These are phyloP conservation scores for Zaprionus camerounensis DNA, from an alignment of 1,140 invertebrate species.

Conservation along the genomic window DNA sequence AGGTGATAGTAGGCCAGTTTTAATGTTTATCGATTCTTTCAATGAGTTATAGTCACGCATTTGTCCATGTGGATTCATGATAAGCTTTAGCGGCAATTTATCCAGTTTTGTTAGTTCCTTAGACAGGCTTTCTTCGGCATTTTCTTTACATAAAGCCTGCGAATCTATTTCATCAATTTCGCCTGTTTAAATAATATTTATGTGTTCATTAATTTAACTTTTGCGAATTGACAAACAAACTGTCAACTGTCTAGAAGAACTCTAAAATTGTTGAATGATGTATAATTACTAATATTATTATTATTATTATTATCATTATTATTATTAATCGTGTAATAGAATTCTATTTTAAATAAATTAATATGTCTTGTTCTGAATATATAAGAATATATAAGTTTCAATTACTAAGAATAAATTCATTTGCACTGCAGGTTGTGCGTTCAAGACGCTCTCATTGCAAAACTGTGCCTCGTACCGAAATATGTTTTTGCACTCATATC, in stretches of 20 bases:
- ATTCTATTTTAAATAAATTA: too few relatives aligned
- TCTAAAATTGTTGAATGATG: too few relatives aligned
- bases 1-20: slow-evolving; percentile 88
- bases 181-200: slow-evolving; percentile 44
- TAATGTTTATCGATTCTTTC: slow-evolving; percentile 87
- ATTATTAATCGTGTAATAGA: too few relatives aligned
- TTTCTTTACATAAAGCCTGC: slow-evolving; percentile 49
- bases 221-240: not conserved
- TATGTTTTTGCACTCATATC: too few relatives aligned
- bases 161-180: slow-evolving; percentile 49
- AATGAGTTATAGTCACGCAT: slow-evolving; percentile 88
- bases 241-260: not conserved
- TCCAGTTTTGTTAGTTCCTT: slow-evolving; percentile 80
- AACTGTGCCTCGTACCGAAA: too few relatives aligned
- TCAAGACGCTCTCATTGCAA: too few relatives aligned
- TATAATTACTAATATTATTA: too few relatives aligned
- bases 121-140: slow-evolving; percentile 37
- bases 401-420: too few relatives aligned
- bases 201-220: slow-evolving; percentile 27
- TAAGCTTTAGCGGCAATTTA: slow-evolving; percentile 89
- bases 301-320: too few relatives aligned
- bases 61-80: slow-evolving; percentile 92
- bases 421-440: too few relatives aligned
- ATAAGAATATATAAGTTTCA: too few relatives aligned
- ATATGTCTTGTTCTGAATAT: too few relatives aligned